Evolutionary conservation across 2,113 vertebrate species (phyloP), one percentile per base, ranked within the genome.

Genomic region (Poeciliopsis turrubarensis): DNA sequence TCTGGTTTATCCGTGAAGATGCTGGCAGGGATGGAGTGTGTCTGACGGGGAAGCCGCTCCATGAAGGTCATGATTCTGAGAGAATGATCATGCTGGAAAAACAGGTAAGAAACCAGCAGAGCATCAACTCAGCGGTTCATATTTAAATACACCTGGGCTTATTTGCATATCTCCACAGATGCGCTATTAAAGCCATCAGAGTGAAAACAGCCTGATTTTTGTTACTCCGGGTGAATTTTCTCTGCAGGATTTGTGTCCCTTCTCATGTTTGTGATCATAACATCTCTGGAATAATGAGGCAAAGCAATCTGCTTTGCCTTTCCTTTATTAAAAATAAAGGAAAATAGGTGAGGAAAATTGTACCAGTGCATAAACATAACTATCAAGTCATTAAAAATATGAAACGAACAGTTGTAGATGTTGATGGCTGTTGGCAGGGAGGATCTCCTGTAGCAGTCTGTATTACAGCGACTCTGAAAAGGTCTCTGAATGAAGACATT

Each of bases 61-160:
- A 83, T 85, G 89, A 92, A 92, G 92, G 92, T 91, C 91, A 93
- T 92, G 92, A 90, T 81, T 85, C 83, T 68, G 92, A 86, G 87
- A 93, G 92, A 91, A 93, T 93, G 92, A 93, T 93, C 87, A 93
- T 93, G 92, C 91, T 93, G 91, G 92, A 93, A 91, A 93, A 93
- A 93, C 92, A 93, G 92, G 92, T 93, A 78, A 81, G 76, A 62
- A 10, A 29, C 5, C 1, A 65, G 39, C n/a, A 5, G 9, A 34
- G 64, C n/a, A 0, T 51, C 7, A 15, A n/a, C 31, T 78, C 63
- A 69, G 2, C 5, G 51, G 57, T 74, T 67, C 62, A 2, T 57
- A 29, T 68, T 77, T 60, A 75, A 41, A 61, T 19, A 0, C 70
- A 85, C 77, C 74, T 78, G 86, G n/a, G 65, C 54, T 81, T 72